Percentiles rank a stretch among this genome's conserved stretches.
phyloP scores from a whole-genome alignment of 35 echinoderm and acorn worm species.

The Ophiothrix spiculata region DNA sequence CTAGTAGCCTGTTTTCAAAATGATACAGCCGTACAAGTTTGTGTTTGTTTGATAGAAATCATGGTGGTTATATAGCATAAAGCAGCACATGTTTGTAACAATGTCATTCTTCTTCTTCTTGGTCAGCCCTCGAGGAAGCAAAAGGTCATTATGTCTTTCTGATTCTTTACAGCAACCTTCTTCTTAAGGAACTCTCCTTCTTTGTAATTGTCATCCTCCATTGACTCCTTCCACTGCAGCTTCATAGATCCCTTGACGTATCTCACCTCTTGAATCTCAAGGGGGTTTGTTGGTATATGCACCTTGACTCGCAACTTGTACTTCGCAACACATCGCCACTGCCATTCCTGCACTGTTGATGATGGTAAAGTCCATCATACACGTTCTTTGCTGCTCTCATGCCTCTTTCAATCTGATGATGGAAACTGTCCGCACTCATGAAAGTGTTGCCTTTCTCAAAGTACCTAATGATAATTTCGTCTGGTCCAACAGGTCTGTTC shows the following conservation, averaged over 20 bases:
- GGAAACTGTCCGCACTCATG: neutral
- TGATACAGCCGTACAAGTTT: no score
- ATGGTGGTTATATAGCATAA: no score
- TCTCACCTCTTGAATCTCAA: neutral
- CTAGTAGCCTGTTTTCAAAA: no score
- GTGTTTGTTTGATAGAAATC: no score
- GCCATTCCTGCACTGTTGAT: neutral
- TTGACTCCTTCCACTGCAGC: neutral
- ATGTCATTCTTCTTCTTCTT: no score
- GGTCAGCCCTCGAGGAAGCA: no score
- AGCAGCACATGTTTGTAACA: no score
- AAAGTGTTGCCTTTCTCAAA: slow-evolving; percentile 14
- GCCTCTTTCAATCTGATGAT: neutral
- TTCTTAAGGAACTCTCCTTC: neutral
- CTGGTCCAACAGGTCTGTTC: neutral
- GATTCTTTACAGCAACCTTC: neutral
- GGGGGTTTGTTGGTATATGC: neutral
- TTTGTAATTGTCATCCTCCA: neutral
- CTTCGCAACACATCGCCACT: neutral
- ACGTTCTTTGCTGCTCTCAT: neutral
- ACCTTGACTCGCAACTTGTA: neutral
- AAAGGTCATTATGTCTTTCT: no score
- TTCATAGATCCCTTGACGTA: neutral
- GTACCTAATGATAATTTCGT: slow-evolving; percentile 14
- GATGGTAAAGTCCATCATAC: neutral